A percentile compares a stretch with the other conserved stretches of the same genome.
These are phyloP conservation scores for Harpalus rufipes DNA, from an alignment of 2,888 invertebrate species.

Conservation along the genomic window DNA sequence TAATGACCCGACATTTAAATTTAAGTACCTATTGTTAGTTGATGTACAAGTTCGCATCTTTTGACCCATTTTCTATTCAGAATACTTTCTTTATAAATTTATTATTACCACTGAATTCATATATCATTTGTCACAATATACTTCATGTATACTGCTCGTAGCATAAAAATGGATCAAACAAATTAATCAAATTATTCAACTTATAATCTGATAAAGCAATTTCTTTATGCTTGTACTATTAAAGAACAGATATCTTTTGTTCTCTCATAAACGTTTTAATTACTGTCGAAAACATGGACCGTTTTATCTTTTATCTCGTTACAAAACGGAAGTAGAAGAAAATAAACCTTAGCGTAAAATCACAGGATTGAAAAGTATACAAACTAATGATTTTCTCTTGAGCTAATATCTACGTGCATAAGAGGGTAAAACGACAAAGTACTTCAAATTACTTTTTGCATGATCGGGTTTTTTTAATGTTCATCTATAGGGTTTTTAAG, in stretches of 20 bases:
- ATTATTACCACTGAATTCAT: background rate
- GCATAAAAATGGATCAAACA: no score
- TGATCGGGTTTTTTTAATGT: no score
- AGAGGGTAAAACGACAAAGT: no score
- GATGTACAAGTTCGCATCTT: constrained; percentile 16
- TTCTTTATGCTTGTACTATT: background rate
- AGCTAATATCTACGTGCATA: no score
- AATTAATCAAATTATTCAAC: no score
- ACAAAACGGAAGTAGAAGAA: no score
- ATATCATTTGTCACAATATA: background rate
- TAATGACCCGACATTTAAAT: constrained; percentile 2
- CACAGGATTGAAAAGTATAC: no score
- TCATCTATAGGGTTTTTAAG: no score
- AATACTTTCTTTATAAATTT: background rate
- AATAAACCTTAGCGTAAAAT: no score
- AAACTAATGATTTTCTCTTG: no score
- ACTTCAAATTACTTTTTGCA: no score
- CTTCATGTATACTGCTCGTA: background rate
- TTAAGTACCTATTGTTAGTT: constrained; percentile 22
- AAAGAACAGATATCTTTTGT: constrained; percentile 11
- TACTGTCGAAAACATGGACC: background rate
- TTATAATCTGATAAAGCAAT: background rate
- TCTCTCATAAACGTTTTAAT: constrained; percentile 22
- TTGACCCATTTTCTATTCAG: constrained; percentile 13
- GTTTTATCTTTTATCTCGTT: no score